Percentiles rank a stretch among this genome's conserved stretches.
These are phyloP conservation scores for Pogona vitticeps DNA, from an alignment of 2,113 vertebrate genomes.

Conservation along the genomic window DNA sequence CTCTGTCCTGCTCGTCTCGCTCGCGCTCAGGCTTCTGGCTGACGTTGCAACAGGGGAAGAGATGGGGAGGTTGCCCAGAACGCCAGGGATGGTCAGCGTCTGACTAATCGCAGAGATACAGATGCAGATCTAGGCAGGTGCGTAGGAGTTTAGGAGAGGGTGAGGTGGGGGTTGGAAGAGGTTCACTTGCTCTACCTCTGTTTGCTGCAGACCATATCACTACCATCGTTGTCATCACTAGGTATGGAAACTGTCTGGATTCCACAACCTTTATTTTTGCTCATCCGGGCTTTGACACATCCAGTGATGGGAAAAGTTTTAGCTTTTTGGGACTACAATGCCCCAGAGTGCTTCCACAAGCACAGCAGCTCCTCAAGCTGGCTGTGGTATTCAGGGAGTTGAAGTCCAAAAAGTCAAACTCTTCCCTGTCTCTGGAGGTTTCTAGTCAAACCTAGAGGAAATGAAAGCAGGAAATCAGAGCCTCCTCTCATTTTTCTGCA, in stretches of 20 bases:
- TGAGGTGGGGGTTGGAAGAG: neutral
- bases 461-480: neutral
- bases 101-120: conserved; percentile 58
- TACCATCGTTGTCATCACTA: neutral
- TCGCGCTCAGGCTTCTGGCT: conserved; percentile 53
- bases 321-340: too few relatives aligned
- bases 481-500: neutral
- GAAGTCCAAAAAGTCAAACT: neutral
- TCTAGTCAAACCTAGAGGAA: neutral
- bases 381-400: too few relatives aligned
- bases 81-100: neutral
- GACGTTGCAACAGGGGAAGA: conserved; percentile 29
- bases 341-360: too few relatives aligned
- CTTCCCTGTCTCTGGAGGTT: neutral
- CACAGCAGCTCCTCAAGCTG: too few relatives aligned
- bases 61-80: conserved; percentile 45
- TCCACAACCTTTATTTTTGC: conserved; percentile 19
- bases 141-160: neutral
- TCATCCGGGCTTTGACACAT: neutral
- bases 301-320: too few relatives aligned
- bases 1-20: conserved; percentile 65
- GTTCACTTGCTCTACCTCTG: neutral
- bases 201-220: neutral
- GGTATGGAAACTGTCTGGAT: neutral
- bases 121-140: conserved; percentile 1